These are phyloP conservation scores for Troilus luridus DNA, from an alignment of 2,888 invertebrate species.

Conservation along the genomic window DNA sequence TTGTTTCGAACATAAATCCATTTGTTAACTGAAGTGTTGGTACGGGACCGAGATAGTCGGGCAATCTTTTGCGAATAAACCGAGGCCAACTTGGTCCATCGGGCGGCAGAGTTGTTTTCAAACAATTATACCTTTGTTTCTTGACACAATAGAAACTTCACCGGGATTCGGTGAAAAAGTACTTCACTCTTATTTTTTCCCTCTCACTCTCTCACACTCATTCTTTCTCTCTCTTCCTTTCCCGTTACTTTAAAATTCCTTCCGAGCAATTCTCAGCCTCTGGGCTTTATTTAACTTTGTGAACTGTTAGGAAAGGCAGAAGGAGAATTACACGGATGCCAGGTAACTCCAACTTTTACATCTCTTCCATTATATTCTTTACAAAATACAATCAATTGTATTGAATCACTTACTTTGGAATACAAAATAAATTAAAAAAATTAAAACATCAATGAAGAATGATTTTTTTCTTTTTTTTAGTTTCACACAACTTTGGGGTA, in stretches of 20 bases:
- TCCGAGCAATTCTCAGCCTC: neutral
- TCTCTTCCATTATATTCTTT: neutral
- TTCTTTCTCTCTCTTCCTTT: neutral
- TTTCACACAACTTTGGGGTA: too few relatives aligned
- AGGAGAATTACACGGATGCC: neutral
- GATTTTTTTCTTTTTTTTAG: too few relatives aligned
- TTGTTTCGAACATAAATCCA: neutral
- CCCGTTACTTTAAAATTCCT: constrained; percentile 13
- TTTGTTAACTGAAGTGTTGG: neutral
- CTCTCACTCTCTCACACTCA: too few relatives aligned
- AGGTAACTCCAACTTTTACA: neutral
- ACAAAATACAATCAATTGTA: neutral
- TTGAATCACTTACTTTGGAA: neutral
- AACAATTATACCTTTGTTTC: constrained; percentile 45
- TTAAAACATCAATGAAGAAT: too few relatives aligned
- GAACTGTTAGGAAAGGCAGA: neutral
- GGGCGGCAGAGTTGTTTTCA: neutral
- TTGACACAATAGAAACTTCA: constrained; percentile 10
- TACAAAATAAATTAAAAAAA: too few relatives aligned
- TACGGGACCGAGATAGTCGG: neutral
- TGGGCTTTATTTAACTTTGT: constrained; percentile 3
- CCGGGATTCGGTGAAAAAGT: neutral
- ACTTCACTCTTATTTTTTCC: neutral
- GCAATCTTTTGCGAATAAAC: neutral
- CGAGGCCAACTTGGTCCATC: neutral